Evolutionary conservation across 1,140 invertebrate species (phyloP).

Genomic region (Odontomachus brunneus): DNA sequence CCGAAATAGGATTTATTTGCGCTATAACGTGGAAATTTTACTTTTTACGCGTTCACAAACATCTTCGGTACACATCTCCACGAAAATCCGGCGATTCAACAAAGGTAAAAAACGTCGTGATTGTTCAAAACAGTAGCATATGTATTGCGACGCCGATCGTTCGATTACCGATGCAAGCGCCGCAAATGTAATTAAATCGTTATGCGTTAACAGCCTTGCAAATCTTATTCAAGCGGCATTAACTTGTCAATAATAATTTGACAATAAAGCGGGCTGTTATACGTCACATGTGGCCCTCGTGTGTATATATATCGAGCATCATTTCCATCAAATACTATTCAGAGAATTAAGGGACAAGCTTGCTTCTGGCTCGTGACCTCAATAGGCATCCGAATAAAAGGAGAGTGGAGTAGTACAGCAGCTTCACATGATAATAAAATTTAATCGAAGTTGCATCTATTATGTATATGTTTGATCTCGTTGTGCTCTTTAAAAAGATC

Average conservation of each 20-base stretch:
- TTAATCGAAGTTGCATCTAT: background rate
- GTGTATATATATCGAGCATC: slow-evolving; percentile 15
- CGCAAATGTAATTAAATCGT: slow-evolving; percentile 5
- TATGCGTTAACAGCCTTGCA: background rate
- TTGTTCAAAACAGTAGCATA: background rate
- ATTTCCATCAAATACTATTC: slow-evolving; percentile 33
- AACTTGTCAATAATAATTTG: slow-evolving; percentile 34
- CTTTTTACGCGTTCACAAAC: background rate
- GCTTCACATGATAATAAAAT: slow-evolving; percentile 21
- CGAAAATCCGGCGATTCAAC: background rate
- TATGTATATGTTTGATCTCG: background rate
- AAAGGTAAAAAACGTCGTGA: background rate
- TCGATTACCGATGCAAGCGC: background rate
- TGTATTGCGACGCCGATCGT: background rate
- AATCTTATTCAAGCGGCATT: slow-evolving; percentile 25
- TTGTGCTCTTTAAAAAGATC: background rate
- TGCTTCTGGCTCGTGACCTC: background rate
- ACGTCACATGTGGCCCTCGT: background rate
- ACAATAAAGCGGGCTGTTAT: slow-evolving; percentile 20
- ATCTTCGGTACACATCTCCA: background rate
- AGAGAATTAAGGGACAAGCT: slow-evolving; percentile 16
- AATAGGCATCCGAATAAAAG: slow-evolving; percentile 1
- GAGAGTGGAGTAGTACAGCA: too few species aligned
- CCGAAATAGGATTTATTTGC: slow-evolving; percentile 1
- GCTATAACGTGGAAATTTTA: background rate